These are phyloP conservation scores for Melitaea cinxia DNA, from an alignment of 1,140 invertebrate species.

Conservation along the genomic window DNA sequence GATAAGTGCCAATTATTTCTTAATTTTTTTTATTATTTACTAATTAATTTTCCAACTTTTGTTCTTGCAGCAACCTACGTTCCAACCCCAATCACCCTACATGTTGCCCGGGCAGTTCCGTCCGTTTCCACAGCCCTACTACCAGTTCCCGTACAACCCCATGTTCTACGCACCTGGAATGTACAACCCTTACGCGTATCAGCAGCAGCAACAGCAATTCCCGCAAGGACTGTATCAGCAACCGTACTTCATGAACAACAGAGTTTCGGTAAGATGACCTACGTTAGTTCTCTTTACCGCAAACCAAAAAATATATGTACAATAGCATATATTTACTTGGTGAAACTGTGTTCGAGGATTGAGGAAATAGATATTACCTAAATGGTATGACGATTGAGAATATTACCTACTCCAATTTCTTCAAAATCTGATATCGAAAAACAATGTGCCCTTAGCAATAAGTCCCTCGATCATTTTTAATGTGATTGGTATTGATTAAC, in stretches of 20 bases:
- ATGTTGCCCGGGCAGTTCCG: slow-evolving; percentile 60
- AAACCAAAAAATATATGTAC: neutral
- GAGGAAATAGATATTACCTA: too few species aligned
- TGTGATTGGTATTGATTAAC: too few species aligned
- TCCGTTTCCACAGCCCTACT: slow-evolving; percentile 60
- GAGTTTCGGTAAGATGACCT: slow-evolving; percentile 67
- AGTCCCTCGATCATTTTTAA: too few species aligned
- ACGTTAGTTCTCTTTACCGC: too few species aligned
- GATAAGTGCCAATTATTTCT: neutral
- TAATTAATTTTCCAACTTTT: too few species aligned
- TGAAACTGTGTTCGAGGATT: too few species aligned
- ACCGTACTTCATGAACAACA: slow-evolving; percentile 61
- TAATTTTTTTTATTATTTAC: too few species aligned
- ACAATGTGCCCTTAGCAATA: too few species aligned
- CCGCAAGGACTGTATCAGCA: slow-evolving; percentile 65
- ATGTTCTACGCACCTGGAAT: slow-evolving; percentile 54
- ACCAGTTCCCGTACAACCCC: slow-evolving; percentile 63
- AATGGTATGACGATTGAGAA: too few species aligned
- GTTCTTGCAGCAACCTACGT: slow-evolving; percentile 27
- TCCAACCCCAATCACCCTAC: slow-evolving; percentile 58
- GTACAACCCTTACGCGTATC: slow-evolving; percentile 60
- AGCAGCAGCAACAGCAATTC: slow-evolving; percentile 48
- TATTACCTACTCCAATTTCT: too few species aligned
- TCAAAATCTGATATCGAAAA: too few species aligned
- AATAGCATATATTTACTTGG: neutral